Percentiles rank a stretch among this genome's conserved stretches.
Evolutionary conservation across 2,113 vertebrate genomes (phyloP).

Genomic region (Hippocampus abdominalis): DNA sequence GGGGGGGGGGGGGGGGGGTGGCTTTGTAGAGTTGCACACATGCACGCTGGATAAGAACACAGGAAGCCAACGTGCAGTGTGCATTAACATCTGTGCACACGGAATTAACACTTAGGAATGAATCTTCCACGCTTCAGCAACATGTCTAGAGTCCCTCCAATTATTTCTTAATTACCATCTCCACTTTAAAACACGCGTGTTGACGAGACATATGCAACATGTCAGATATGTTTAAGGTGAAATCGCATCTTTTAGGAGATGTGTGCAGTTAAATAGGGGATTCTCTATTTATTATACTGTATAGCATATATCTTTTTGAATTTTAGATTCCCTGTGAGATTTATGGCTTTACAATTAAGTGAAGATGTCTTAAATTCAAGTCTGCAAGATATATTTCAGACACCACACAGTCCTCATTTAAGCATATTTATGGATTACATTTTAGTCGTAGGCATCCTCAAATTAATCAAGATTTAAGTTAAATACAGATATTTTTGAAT

Average conservation of each 20-base stretch:
- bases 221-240: constrained; percentile 23
- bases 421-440: neutral
- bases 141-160: constrained; percentile 80
- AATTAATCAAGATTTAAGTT: neutral
- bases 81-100: constrained; percentile 88
- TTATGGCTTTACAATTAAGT: neutral
- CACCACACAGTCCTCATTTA: neutral
- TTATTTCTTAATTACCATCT: constrained; percentile 86
- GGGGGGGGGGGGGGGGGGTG: too few species aligned
- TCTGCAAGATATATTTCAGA: neutral
- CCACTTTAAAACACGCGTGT: constrained; percentile 51
- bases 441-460: neutral
- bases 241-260: constrained; percentile 8
- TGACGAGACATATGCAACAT: constrained; percentile 18
- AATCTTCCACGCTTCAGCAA: constrained; percentile 84
- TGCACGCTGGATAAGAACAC: constrained; percentile 45
- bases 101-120: constrained; percentile 86
- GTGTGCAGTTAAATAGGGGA: neutral
- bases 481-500: neutral
- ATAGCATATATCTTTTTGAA: too few species aligned
- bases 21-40: constrained; percentile 78
- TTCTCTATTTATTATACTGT: too few species aligned
- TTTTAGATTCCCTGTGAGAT: neutral
- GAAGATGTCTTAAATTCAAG: neutral
- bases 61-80: constrained; percentile 56